Evolutionary conservation across 2,888 invertebrate species (phyloP).

Genomic region (Caenorhabditis sp.): DNA sequence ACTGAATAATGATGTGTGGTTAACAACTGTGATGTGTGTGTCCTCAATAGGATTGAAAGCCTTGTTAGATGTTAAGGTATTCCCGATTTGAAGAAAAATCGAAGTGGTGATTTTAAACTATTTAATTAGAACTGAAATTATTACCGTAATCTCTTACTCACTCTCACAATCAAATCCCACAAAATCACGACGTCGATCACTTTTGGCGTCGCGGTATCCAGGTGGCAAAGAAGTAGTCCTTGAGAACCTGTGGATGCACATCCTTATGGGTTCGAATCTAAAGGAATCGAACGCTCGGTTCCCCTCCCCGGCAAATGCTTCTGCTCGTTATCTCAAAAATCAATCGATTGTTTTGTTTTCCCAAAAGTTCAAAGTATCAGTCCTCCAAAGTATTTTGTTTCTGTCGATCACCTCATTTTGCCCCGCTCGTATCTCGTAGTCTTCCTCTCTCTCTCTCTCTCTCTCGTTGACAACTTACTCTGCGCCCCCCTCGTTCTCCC

Average conservation of each 20-base stretch:
- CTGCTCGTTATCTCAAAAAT: not conserved
- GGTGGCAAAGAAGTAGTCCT: conserved; percentile 41
- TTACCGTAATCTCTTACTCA: not conserved
- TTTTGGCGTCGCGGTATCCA: conserved; percentile 21
- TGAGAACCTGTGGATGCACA: conserved; percentile 26
- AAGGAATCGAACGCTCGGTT: too few species aligned
- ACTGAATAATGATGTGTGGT: too few species aligned
- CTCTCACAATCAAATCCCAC: too few species aligned
- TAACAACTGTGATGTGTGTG: too few species aligned
- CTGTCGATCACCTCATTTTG: conserved; percentile 50
- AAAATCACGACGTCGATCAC: not conserved
- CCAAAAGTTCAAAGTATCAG: conserved; percentile 56
- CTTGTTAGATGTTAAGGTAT: too few species aligned
- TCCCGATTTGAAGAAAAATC: too few species aligned
- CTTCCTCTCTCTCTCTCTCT: too few species aligned
- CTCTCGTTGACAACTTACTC: too few species aligned
- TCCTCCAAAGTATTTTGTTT: conserved; percentile 37
- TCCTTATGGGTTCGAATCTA: conserved; percentile 32
- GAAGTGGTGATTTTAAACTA: too few species aligned
- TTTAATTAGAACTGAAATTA: too few species aligned
- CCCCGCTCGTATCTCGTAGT: conserved; percentile 32
- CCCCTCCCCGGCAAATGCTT: conserved; percentile 37
- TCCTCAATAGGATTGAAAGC: too few species aligned
- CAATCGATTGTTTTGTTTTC: not conserved
- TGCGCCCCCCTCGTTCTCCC: conserved; percentile 3